Conservation (phyloP, 2,888 invertebrate species). For the Chymomyza fuscimana region DNA sequence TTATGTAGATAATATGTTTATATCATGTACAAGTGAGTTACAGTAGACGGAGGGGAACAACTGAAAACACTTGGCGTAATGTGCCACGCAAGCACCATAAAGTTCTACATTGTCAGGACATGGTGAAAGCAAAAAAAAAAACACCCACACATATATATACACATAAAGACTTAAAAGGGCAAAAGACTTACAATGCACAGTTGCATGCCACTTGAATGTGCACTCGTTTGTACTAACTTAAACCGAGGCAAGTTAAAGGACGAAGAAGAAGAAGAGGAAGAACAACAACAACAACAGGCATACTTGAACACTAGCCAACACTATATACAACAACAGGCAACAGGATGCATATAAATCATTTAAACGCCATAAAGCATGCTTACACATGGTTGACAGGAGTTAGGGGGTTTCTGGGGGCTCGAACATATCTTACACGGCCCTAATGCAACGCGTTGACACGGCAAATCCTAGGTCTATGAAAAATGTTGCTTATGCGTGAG, state of each 20-base stretch:
- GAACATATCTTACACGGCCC: background rate
- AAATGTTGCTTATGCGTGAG: constrained; percentile 28
- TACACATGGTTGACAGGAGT: background rate
- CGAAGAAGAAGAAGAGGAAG: background rate
- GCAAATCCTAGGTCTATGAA: constrained; percentile 30
- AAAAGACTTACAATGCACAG: background rate
- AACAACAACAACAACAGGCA: background rate
- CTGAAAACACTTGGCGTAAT: constrained; percentile 3
- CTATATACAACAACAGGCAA: constrained; percentile 38
- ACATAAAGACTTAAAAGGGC: constrained; percentile 4
- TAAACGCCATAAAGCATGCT: constrained; percentile 31
- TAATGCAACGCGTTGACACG: background rate
- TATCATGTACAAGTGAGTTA: background rate
- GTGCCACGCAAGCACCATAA: constrained; percentile 9
- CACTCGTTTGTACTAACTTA: background rate
- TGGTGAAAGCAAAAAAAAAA: background rate
- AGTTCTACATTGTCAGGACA: constrained; percentile 17
- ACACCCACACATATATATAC: background rate
- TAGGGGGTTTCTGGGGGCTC: no score
- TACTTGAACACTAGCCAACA: background rate
- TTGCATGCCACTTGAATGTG: constrained; percentile 1
- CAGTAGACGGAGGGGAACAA: background rate
- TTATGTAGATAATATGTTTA: background rate
- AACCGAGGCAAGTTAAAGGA: background rate
- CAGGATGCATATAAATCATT: constrained; percentile 66